Base-by-base conservation (phyloP, 2,113 vertebrate species). In the Sprattus sprattus region DNA sequence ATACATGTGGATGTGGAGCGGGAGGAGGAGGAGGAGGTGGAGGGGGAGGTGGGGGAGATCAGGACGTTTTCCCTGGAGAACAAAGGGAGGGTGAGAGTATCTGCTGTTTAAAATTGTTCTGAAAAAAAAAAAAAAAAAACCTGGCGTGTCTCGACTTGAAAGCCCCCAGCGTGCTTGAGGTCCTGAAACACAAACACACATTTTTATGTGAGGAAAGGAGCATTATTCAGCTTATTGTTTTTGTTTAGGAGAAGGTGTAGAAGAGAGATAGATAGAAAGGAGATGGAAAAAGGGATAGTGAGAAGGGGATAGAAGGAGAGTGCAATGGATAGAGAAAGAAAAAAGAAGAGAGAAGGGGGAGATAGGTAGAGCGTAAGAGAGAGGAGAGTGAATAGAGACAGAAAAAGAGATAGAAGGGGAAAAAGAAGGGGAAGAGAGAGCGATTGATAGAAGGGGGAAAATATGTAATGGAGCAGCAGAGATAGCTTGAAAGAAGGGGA, bases 101-200 rank as follows among this genome's bases (percentile, higher is more conserved):
- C 71, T 78, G 71, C 71, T 78, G 71, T 78, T 78, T 39, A 78
- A 78, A 78, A 39, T 32, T 39, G 67, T 39, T 75, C 28, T 75
- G 39, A 39, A 16, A 78, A 78, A 78, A 28, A 39, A 4, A 75
- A 39, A 32, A 78, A 78, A 44, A 78, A 78, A 39, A 78, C 3
- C 18, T 6, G 10, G 71, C 71, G 4, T 39, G 71, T 78, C 71
- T 39, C 10, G 71, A 78, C 71, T 78, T 13, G 71, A 16, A 39
- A 39, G 28, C 28, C 25, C 28, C 32, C 71, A 16, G 71, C 13
- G 8, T 15, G 11, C 71, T 15, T 78, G 11, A 78, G 39, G 28
- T 39, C 32, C 71, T 44, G 28, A 39, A 78, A 32, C 28, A 78
- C 71, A 32, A 39, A 78, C 71, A 78, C 13, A 11, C 11, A 32